Conservation (phyloP, 2,888 invertebrate species). For the Zygothrica quintamaculata region DNA sequence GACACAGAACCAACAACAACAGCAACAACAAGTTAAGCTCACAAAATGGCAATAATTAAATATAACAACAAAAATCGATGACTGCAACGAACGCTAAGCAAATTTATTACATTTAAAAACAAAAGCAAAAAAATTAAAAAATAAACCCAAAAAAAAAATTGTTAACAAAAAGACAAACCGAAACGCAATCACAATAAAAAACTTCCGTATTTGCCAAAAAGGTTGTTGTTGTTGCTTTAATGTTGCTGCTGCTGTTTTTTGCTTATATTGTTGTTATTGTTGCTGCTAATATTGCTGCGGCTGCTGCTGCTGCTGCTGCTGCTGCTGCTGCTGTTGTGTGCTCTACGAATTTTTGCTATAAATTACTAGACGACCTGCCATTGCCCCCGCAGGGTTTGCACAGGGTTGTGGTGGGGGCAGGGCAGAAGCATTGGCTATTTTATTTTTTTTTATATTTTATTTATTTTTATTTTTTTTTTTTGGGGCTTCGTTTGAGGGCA, state of each 20-base stretch:
- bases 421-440: neutral
- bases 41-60: constrained; percentile 70
- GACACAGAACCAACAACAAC: constrained; percentile 19
- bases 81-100: constrained; percentile 50
- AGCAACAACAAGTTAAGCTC: constrained; percentile 43
- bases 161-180: constrained; percentile 19
- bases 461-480: too few species aligned
- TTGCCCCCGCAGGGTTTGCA: constrained; percentile 1
- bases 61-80: constrained; percentile 61
- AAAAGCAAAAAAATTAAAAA: constrained; percentile 15
- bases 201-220: constrained; percentile 75
- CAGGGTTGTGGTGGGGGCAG: constrained; percentile 8
- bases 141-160: constrained; percentile 16
- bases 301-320: constrained; percentile 17
- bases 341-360: constrained; percentile 52
- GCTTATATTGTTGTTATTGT: constrained; percentile 2
- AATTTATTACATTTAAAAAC: constrained; percentile 44
- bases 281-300: constrained; percentile 17
- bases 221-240: constrained; percentile 30
- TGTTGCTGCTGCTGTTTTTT: constrained; percentile 10
- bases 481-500: constrained; percentile 55
- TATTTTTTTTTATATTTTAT: too few species aligned
- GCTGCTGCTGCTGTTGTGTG: constrained; percentile 15
- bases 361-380: constrained; percentile 74
- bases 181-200: constrained; percentile 60